Evolutionary conservation across 2,888 invertebrate species (phyloP).

Genomic region (Rhaphigaster nebulosa): DNA sequence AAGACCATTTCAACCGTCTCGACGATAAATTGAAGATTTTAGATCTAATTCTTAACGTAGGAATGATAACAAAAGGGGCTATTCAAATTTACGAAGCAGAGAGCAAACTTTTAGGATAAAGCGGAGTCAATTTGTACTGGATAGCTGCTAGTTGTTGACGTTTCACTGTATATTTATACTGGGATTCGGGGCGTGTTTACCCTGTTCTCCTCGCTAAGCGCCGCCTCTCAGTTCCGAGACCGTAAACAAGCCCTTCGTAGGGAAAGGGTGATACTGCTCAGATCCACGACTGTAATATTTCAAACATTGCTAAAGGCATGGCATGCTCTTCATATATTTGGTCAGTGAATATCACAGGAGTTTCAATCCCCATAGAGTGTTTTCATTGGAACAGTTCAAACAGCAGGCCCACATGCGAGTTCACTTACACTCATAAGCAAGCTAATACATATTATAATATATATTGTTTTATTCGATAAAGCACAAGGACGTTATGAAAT

Average conservation of each 20-base stretch:
- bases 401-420: background rate
- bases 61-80: background rate
- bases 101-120: background rate
- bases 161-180: background rate
- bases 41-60: too few relatives aligned
- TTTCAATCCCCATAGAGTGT: background rate
- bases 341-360: background rate
- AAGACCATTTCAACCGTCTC: too few relatives aligned
- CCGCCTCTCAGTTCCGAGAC: background rate
- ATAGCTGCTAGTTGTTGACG: background rate
- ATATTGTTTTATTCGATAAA: background rate
- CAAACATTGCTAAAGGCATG: background rate
- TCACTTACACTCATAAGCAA: background rate
- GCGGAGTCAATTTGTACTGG: background rate
- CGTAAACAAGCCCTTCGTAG: background rate
- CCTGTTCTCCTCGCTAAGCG: background rate
- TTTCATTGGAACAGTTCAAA: background rate
- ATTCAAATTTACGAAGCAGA: background rate
- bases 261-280: background rate
- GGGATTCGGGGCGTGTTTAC: background rate
- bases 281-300: background rate
- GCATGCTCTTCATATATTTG: background rate
- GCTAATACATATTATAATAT: background rate
- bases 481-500: too few relatives aligned
- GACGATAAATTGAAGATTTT: too few relatives aligned